Conservation (phyloP, 2,797 vertebrate species). For the Xenops minutus region DNA sequence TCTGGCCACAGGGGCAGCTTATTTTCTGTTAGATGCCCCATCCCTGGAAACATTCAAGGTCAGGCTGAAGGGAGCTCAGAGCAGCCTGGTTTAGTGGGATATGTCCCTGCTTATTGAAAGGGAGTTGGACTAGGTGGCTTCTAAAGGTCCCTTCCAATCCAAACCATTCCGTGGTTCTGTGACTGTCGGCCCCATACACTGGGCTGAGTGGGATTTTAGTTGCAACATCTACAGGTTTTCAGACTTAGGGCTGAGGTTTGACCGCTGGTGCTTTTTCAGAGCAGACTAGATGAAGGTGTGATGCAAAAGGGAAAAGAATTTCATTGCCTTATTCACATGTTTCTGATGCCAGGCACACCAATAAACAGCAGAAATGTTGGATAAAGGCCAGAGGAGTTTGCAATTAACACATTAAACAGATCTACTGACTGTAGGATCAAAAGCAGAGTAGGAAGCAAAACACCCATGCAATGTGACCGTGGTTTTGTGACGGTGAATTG, state of each 20-base stretch:
- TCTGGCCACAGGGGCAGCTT: background rate
- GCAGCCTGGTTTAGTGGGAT: background rate
- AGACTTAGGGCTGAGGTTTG: background rate
- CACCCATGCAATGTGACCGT: background rate
- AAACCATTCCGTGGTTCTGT: background rate
- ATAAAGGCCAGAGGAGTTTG: slow-evolving; percentile 31
- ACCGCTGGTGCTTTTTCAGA: background rate
- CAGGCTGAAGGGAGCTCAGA: background rate
- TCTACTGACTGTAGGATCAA: background rate
- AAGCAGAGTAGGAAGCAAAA: background rate
- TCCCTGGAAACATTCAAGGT: background rate
- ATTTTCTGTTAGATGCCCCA: background rate
- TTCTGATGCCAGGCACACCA: slow-evolving; percentile 14
- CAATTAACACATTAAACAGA: slow-evolving; percentile 5
- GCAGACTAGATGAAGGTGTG: rapidly evolving
- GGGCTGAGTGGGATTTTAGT: background rate
- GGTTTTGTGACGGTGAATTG: background rate
- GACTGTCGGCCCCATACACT: rapidly evolving
- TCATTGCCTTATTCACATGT: rapidly evolving
- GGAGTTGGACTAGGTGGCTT: background rate
- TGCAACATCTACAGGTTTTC: background rate
- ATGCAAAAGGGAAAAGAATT: rapidly evolving
- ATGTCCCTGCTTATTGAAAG: background rate
- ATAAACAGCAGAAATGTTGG: background rate
- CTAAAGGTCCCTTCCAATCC: background rate